Conservation (phyloP, 37 sponge, comb jelly and placozoan genomes). For the Halisarca cf. caerulea region DNA sequence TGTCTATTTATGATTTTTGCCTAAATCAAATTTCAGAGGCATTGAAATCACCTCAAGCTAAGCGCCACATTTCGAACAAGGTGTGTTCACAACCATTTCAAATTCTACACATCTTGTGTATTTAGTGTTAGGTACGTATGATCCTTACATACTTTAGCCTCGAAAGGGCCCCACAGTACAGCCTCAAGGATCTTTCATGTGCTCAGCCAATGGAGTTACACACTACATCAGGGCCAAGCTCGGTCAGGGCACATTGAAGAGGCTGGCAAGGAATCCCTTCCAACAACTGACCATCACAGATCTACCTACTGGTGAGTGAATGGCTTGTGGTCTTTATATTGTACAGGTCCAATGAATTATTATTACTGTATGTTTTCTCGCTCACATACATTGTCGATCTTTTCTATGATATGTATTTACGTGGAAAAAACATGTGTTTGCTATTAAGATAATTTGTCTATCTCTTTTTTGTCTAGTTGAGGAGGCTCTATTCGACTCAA, state of each 20-base stretch:
- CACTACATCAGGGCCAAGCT: neutral
- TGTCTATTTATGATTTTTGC: too few relatives aligned
- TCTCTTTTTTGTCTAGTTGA: too few relatives aligned
- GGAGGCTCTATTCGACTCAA: neutral
- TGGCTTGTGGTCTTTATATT: too few relatives aligned
- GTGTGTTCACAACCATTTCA: too few relatives aligned
- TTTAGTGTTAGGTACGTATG: neutral
- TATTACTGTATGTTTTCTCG: neutral
- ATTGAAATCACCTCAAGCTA: too few relatives aligned
- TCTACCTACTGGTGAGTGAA: neutral
- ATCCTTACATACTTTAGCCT: neutral
- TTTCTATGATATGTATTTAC: neutral
- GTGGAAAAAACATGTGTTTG: too few relatives aligned
- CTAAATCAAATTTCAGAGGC: too few relatives aligned
- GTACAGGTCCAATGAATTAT: neutral
- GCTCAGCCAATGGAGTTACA: neutral
- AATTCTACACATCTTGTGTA: too few relatives aligned
- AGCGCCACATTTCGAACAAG: too few relatives aligned
- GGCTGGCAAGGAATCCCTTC: neutral
- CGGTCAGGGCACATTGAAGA: neutral
- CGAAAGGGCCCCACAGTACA: constrained; percentile 9
- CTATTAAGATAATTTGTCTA: too few relatives aligned
- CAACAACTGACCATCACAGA: neutral
- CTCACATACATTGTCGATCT: neutral
- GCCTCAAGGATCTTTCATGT: neutral